These are phyloP conservation scores for Brachyhypopomus occidentalis DNA, from an alignment of 2,113 vertebrate genomes.

Conservation along the genomic window DNA sequence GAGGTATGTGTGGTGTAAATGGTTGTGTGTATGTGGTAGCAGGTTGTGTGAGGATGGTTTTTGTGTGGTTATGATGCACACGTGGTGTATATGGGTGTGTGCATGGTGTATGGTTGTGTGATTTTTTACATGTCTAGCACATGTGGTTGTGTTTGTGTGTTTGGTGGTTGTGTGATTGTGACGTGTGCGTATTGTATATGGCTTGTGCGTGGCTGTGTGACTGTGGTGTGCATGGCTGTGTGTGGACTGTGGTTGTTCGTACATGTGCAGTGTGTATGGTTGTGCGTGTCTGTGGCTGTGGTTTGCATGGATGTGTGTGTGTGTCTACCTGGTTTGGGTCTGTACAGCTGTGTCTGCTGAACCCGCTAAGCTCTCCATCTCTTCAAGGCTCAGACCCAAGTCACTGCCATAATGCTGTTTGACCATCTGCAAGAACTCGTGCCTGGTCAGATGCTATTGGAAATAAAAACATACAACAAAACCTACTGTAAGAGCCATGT, in stretches of 20 bases:
- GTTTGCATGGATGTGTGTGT: neutral
- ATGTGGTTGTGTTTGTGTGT: neutral
- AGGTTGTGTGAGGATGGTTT: too few species aligned
- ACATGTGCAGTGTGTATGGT: neutral
- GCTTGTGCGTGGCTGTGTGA: neutral
- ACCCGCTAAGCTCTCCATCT: slow-evolving; percentile 85
- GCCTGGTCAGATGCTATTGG: slow-evolving; percentile 78
- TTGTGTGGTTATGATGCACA: neutral
- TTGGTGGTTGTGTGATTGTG: neutral
- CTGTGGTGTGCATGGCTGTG: neutral
- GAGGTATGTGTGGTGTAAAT: too few species aligned
- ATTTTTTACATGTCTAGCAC: neutral
- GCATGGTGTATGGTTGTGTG: neutral
- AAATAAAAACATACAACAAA: slow-evolving; percentile 30
- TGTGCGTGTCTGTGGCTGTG: too few species aligned
- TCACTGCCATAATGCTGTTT: slow-evolving; percentile 92
- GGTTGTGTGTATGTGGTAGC: neutral
- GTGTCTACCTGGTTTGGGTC: slow-evolving; percentile 75
- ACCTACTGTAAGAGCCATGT: neutral
- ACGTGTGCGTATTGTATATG: neutral
- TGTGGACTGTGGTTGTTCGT: neutral
- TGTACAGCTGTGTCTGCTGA: slow-evolving; percentile 72
- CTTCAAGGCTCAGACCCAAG: slow-evolving; percentile 87
- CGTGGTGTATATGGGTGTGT: neutral
- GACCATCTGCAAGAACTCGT: slow-evolving; percentile 88